Evolutionary conservation across 2,113 vertebrate species (phyloP), one percentile per base, ranked within the genome.

Genomic region (Malurus melanocephalus): DNA sequence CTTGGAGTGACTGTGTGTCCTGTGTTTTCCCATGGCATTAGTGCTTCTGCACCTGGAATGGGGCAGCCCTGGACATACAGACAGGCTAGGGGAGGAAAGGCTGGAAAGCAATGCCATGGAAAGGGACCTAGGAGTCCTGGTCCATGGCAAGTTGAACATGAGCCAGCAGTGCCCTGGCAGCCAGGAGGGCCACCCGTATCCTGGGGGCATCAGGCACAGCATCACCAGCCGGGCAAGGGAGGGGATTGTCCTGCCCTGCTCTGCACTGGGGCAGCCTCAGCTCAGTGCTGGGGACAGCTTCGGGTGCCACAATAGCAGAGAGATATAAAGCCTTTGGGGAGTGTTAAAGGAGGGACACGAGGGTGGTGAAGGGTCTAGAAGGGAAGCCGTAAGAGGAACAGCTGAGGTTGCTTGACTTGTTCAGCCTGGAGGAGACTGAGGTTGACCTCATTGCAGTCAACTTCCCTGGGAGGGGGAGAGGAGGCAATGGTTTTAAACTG

Each of bases 131-230:
- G 2, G 2, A 4, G 8, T 15, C 18, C 2, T 68, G 46, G 18
- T 8, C 1, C 0, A 2, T 22, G 26, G 7, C 14, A 67, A 19
- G 18, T 1, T 45, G 27, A 22, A 51, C 8, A 3, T 2, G 3
- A 9, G 7, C 4, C 52, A 84, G 61, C 71, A 66, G 61, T 35
- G 61, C 32, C 33, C 45, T 59, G 71, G 16, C 13, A 51, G 81
- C 43, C 69, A 66, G 52, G 20, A 51, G 52, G 17, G 52, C 20
- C 69, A 43, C 1, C 10, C 1, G 0, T 57, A 52, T 43, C 35
- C 52, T 51, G 45, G 21, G 30, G 11, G 0, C 22, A 46, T 27
- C 49, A 72, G 67, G n/a, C 1, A 9, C 57, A 82, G 57, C 45
- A 61, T 38, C 3, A 0, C 13, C 62, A 82, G 67, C 40, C 0